A percentile compares a stretch with the other conserved stretches of the same genome.
Evolutionary conservation across 2,888 invertebrate genomes (phyloP).

Genomic region (Chaetogeoica ovagalla): DNA sequence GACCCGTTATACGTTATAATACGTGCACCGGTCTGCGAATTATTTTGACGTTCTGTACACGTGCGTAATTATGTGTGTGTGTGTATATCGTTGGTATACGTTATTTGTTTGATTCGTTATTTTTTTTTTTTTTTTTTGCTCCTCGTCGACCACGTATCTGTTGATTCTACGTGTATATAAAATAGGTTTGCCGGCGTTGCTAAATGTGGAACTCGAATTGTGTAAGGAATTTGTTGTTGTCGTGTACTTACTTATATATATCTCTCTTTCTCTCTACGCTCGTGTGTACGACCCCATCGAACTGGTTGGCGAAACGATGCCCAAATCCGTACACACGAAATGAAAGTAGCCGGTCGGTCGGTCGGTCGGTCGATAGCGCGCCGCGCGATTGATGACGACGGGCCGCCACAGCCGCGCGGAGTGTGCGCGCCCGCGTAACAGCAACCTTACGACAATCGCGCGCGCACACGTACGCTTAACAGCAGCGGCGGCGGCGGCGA

Average conservation of each 20-base stretch:
- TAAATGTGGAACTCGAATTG: slow-evolving; percentile 52
- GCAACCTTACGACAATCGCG: slow-evolving; percentile 26
- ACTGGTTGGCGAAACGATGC: slow-evolving; percentile 52
- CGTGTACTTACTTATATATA: slow-evolving; percentile 9
- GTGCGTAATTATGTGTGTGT: no score
- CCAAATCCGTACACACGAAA: slow-evolving; percentile 50
- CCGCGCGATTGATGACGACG: slow-evolving; percentile 42
- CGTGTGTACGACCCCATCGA: slow-evolving; percentile 40
- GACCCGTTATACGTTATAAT: background rate
- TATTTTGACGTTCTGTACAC: slow-evolving; percentile 1
- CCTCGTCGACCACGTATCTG: no score
- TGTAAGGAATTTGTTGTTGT: slow-evolving; percentile 52
- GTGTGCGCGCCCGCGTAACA: slow-evolving; percentile 4
- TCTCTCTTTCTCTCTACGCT: no score
- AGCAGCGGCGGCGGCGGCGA: background rate
- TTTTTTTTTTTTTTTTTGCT: no score
- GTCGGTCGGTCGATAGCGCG: slow-evolving; percentile 32
- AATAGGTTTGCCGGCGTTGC: slow-evolving; percentile 17
- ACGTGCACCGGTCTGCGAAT: slow-evolving; percentile 38
- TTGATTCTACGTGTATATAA: no score
- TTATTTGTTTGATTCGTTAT: no score
- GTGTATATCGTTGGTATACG: no score
- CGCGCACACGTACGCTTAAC: background rate
- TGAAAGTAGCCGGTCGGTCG: slow-evolving; percentile 48
- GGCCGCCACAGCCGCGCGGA: slow-evolving; percentile 21